phyloP scores from a whole-genome alignment of 2,888 invertebrate genomes.

The Pemphredon lugubris region DNA sequence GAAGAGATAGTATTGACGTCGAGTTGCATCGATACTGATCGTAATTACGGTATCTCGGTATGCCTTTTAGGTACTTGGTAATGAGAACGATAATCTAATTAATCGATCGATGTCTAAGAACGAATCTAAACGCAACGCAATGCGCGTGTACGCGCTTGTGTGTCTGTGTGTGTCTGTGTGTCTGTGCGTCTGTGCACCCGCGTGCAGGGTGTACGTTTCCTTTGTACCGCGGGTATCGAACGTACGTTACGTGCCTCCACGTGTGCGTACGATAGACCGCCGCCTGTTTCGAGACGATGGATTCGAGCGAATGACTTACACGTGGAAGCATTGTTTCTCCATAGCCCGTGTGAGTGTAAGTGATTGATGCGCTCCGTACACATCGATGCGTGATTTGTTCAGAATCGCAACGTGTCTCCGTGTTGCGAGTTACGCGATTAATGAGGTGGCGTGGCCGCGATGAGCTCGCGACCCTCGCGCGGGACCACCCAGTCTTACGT shows the following conservation, averaged over 20 bases:
- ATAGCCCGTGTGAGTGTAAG: slow-evolving; percentile 5
- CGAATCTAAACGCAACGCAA: slow-evolving; percentile 71
- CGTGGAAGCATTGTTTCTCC: too few species aligned
- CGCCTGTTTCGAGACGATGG: too few species aligned
- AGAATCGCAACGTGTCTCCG: slow-evolving; percentile 24
- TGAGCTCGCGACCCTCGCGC: background rate
- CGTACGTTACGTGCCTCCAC: background rate
- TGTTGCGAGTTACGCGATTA: slow-evolving; percentile 45
- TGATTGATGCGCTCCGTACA: slow-evolving; percentile 31
- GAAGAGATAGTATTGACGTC: slow-evolving; percentile 3
- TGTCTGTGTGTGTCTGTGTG: slow-evolving; percentile 1
- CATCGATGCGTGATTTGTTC: slow-evolving; percentile 47
- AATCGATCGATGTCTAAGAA: slow-evolving; percentile 67
- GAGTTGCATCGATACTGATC: slow-evolving; percentile 31
- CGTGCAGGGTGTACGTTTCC: slow-evolving; percentile 7
- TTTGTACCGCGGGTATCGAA: background rate
- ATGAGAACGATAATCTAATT: slow-evolving; percentile 71
- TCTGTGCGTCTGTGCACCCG: too few species aligned
- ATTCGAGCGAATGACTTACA: too few species aligned
- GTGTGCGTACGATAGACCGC: too few species aligned
- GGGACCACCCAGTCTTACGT: slow-evolving; percentile 51
- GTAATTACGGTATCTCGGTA: slow-evolving; percentile 61
- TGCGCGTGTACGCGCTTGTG: background rate
- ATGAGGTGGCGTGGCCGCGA: slow-evolving; percentile 15
- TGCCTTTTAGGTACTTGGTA: slow-evolving; percentile 72